phyloP scores from a whole-genome alignment of 2,888 invertebrate genomes.

The Drosophila acutilabella region DNA sequence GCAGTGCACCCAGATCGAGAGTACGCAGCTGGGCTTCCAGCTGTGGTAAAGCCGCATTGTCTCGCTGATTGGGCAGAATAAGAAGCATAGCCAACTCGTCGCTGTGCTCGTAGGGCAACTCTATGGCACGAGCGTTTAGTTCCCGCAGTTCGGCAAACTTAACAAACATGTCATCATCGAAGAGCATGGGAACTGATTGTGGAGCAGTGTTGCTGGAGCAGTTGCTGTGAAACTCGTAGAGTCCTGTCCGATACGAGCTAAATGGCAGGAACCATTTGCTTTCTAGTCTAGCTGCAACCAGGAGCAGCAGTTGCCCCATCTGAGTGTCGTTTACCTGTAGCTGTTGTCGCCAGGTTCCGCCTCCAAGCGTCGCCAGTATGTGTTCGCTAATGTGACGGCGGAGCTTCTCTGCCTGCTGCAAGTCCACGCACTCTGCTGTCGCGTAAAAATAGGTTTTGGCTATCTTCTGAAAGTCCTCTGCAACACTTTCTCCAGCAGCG shows the following conservation, averaged over 20 bases:
- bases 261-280: slow-evolving; percentile 83
- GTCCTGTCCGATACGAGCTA: slow-evolving; percentile 79
- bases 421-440: slow-evolving; percentile 85
- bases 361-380: slow-evolving; percentile 53
- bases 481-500: slow-evolving; percentile 44
- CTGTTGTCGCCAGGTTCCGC: slow-evolving; percentile 55
- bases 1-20: slow-evolving; percentile 86
- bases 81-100: slow-evolving; percentile 90
- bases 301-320: slow-evolving; percentile 57
- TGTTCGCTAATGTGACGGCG: slow-evolving; percentile 58
- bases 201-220: slow-evolving; percentile 85
- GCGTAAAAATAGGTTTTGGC: slow-evolving; percentile 82
- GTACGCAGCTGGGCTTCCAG: slow-evolving; percentile 88
- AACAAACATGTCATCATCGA: slow-evolving; percentile 85
- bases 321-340: slow-evolving; percentile 29
- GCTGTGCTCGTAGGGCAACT: slow-evolving; percentile 88
- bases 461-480: slow-evolving; percentile 80
- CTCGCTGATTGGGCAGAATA: slow-evolving; percentile 89
- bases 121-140: slow-evolving; percentile 88
- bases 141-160: slow-evolving; percentile 86
- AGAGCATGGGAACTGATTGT: slow-evolving; percentile 88
- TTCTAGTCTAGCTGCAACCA: slow-evolving; percentile 69
- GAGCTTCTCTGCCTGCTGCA: slow-evolving; percentile 88
- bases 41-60: slow-evolving; percentile 87
- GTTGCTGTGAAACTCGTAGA: slow-evolving; percentile 83